Evolutionary conservation across 92 coral and sea anemone genomes (phyloP).

Genomic region (Bergia puertoricense): DNA sequence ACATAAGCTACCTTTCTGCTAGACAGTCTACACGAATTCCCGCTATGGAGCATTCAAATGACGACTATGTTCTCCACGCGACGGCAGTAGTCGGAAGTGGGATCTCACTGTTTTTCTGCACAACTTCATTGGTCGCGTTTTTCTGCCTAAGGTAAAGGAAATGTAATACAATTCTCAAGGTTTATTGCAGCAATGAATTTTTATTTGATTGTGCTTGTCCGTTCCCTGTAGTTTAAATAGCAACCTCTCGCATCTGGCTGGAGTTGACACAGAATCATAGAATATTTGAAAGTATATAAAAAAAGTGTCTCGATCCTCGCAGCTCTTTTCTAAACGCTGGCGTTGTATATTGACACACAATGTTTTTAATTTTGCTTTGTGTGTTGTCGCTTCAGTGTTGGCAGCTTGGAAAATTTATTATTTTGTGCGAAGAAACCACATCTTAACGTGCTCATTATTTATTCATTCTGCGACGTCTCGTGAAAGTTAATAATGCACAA

Average conservation of each 20-base stretch:
- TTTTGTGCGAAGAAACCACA: slow-evolving; percentile 7
- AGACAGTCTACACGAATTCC: not conserved
- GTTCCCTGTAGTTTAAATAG: not conserved
- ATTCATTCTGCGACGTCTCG: slow-evolving; percentile 18
- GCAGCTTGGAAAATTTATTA: slow-evolving; percentile 1
- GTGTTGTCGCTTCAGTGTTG: not conserved
- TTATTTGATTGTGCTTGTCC: not conserved
- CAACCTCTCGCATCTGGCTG: not conserved
- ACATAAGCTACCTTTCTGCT: not conserved
- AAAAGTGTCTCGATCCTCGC: not conserved
- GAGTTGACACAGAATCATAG: not conserved
- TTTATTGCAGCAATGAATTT: not conserved
- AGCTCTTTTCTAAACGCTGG: not conserved
- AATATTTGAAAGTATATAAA: not conserved
- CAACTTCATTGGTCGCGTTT: slow-evolving; percentile 63
- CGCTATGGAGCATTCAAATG: slow-evolving; percentile 20
- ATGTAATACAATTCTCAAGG: not conserved
- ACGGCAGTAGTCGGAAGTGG: slow-evolving; percentile 86
- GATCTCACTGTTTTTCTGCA: slow-evolving; percentile 78
- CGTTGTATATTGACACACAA: not conserved
- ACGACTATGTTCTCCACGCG: slow-evolving; percentile 60
- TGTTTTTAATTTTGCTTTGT: slow-evolving; percentile 21
- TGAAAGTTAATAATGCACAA: not conserved
- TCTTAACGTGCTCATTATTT: not conserved
- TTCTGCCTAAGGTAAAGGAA: slow-evolving; percentile 71